phyloP scores from a whole-genome alignment of 1,140 invertebrate genomes.

The Caenorhabditis latens region DNA sequence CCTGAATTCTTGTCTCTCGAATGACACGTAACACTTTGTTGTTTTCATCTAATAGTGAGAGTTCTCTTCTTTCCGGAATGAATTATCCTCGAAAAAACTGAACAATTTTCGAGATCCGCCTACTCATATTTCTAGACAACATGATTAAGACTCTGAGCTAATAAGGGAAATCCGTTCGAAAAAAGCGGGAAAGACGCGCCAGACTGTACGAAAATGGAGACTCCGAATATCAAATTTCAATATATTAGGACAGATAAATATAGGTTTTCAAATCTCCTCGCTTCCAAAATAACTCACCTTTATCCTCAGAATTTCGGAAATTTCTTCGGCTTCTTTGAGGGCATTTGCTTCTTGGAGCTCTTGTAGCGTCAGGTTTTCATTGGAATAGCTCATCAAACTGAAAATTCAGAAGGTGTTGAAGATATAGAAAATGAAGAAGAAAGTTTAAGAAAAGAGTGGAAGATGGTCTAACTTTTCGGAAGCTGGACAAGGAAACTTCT shows the following conservation, averaged over 20 bases:
- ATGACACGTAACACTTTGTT: slow-evolving; percentile 1
- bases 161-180: no score
- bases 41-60: not conserved
- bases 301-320: slow-evolving; percentile 39
- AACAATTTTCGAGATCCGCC: no score
- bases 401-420: not conserved
- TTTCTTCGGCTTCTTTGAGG: slow-evolving; percentile 37
- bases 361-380: slow-evolving; percentile 32
- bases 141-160: no score
- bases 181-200: no score
- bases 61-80: not conserved
- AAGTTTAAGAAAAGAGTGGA: no score
- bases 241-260: no score
- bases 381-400: slow-evolving; percentile 53
- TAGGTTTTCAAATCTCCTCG: no score
- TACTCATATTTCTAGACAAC: no score
- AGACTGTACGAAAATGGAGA: no score
- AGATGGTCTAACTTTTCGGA: not conserved
- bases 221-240: no score
- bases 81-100: not conserved
- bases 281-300: not conserved
- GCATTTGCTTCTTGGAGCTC: slow-evolving; percentile 23
- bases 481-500: not conserved
- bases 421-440: no score
- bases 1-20: not conserved